Evolutionary conservation across 2,888 invertebrate genomes (phyloP), one percentile per base, ranked within the genome.

Genomic region (Nematopogon swammerdamellus): DNA sequence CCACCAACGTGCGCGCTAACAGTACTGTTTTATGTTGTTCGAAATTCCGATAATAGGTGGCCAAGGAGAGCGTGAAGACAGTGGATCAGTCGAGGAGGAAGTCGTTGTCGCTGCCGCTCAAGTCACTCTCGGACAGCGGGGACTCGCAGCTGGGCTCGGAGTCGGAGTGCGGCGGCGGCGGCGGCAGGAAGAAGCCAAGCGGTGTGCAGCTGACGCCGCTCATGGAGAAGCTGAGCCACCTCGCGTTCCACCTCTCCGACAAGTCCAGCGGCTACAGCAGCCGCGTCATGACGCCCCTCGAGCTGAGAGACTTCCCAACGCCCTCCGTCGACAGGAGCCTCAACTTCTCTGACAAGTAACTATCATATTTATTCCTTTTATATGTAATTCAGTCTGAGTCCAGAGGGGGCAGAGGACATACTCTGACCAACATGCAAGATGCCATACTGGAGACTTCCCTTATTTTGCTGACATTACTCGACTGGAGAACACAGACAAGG

Each of bases 121-220:
- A 91, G 62, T 85, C 89, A 0, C 62, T 89, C 54, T 65, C 70
- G n/a, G 71, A 80, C 54, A 70, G 66, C 56, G 60, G 69, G 0
- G 77, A 77, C 53, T 61, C 68, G 1, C 73, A 72, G 50, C 63
- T 65, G 18, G 63, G 60, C 0, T 62, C 68, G 0, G 74, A 73
- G 17, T 60, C 70, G 0, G 72, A 77, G 44, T 59, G 60, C 46
- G 61, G 60, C 49, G 63, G 66, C 1, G 64, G 68, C 0, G 69
- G 71, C 51, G 70, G 73, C 49, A 76, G 77, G 54, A 82, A 82
- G 59, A 85, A 84, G 55, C 56, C 85, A 29, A 82, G 83, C 10
- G 88, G 89, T 0, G 84, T 91, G 0, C 90, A 89, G 52, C 61
- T 92, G 47, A 92, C 92, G 0, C 92, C 92, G 0, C 63, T 92